Conservation (phyloP, 2,797 vertebrate genomes). For the Spinus pinus region DNA sequence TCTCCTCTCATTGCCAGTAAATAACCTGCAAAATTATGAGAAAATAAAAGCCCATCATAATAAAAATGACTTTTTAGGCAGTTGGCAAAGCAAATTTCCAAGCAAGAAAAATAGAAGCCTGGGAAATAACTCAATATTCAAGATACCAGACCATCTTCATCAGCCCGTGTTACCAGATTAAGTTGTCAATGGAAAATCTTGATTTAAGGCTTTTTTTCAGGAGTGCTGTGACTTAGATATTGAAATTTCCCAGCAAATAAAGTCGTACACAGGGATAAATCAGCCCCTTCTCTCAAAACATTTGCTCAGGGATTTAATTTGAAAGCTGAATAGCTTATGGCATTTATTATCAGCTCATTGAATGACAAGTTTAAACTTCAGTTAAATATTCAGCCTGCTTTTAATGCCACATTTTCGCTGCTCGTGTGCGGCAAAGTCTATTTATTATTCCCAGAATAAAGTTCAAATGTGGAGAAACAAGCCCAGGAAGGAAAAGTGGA, state of each 20-base stretch:
- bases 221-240: neutral
- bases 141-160: neutral
- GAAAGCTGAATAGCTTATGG: neutral
- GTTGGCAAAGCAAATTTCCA: neutral
- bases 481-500: neutral
- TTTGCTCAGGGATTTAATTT: conserved; percentile 38
- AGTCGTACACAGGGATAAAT: neutral
- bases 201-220: neutral
- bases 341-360: conserved; percentile 25
- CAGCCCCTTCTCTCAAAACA: neutral
- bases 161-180: neutral
- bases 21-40: neutral
- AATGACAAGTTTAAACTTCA: conserved; percentile 23
- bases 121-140: conserved; percentile 26
- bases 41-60: neutral
- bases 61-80: neutral
- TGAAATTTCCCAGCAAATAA: conserved; percentile 13
- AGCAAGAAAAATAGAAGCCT: neutral
- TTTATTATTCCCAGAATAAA: neutral
- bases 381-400: conserved; percentile 7
- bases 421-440: neutral
- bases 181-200: conserved; percentile 1
- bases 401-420: neutral
- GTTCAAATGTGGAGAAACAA: neutral
- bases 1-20: neutral